Evolutionary conservation across 2,113 vertebrate species (phyloP), one percentile per base, ranked within the genome.

Genomic region (Notothenia rossii): DNA sequence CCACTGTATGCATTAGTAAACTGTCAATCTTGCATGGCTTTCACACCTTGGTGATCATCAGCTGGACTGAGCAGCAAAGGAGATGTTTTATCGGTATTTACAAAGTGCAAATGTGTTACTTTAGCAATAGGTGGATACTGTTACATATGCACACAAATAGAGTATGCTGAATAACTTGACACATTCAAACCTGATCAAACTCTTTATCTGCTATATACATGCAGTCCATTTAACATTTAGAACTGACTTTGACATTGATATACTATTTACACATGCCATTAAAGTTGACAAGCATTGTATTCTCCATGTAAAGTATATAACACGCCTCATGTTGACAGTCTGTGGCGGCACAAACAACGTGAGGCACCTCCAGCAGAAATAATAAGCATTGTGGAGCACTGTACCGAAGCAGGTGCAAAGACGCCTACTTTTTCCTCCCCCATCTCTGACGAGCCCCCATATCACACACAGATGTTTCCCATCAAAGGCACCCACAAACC

Each of bases 401-500:
- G 96, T 93, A 94, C 92, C 87, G 83, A 95, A 96, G 96, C 98
- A 99, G 97, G 97, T 99, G 98, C 96, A 95, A 90, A 91, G 92
- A 96, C 96, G 96, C 96, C 96, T 96, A 96, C 96, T 96, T 96
- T 92, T 92, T 93, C 94, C 95, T 95, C 96, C 95, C 96, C 95
- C 95, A 92, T 94, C 94, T 92, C 93, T 86, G 94, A 94, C 92
- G 62, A 96, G 91, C 96, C 95, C 95, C 96, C 95, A 33, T 83
- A 95, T 97, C 96, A 97, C 95, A 96, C 96, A 94, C 97, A 98
- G 97, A 97, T 98, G 97, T 94, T 96, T 95, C 96, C 96, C 95
- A 96, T 97, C 96, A 97, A 96, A 94, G 96, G 88, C 92, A 70
- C 83, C 90, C 86, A 86, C 90, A 75, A 89, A 83, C 93, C 89